phyloP scores from a whole-genome alignment of 64 coral and sea anemone genomes.

The Hydrozoanthus tunicans region DNA sequence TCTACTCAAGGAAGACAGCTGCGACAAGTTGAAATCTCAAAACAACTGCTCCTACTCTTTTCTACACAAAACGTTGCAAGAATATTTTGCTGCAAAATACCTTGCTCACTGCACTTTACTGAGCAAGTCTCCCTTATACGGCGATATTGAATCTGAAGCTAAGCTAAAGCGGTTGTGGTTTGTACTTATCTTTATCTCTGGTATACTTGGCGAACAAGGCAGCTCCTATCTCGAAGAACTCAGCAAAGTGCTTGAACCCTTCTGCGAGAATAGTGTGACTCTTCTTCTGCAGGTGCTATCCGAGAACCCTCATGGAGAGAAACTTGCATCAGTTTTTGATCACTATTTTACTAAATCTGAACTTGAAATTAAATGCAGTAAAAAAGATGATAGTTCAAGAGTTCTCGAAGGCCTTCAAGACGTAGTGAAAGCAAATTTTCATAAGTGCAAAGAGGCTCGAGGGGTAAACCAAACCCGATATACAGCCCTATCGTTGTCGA shows the following conservation, averaged over 20 bases:
- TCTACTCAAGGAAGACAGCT: conserved; percentile 13
- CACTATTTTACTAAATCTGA: too few species aligned
- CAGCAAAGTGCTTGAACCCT: neutral
- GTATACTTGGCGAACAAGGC: neutral
- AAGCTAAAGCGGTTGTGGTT: too few species aligned
- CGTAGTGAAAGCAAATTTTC: too few species aligned
- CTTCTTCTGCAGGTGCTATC: conserved; percentile 6
- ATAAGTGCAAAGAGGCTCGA: too few species aligned
- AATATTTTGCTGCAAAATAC: neutral
- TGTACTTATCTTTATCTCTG: neutral
- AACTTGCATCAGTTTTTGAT: neutral
- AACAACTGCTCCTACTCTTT: neutral
- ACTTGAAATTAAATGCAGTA: neutral
- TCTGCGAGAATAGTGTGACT: neutral
- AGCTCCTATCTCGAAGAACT: neutral
- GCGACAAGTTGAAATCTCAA: neutral
- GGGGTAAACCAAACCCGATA: too few species aligned
- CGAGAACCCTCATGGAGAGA: neutral
- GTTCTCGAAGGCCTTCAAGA: neutral
- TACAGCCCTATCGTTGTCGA: too few species aligned
- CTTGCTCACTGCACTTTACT: too few species aligned
- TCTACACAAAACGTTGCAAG: neutral
- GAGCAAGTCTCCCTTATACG: neutral
- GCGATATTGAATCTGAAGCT: neutral
- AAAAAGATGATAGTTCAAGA: neutral